These are phyloP conservation scores for Radopholus similis DNA, from an alignment of 1,140 invertebrate species.

Conservation along the genomic window DNA sequence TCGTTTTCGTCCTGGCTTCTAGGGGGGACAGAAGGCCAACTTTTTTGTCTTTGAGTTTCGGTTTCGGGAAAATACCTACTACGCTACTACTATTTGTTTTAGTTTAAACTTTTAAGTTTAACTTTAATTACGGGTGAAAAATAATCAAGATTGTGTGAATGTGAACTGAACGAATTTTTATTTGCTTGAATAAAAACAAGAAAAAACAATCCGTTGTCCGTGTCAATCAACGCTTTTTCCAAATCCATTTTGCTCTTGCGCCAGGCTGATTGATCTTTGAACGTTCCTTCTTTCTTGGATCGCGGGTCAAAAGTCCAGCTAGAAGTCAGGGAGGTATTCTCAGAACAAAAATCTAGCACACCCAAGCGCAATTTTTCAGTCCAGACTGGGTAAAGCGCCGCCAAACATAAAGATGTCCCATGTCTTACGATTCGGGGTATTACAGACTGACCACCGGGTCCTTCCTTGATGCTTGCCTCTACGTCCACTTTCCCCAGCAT, in stretches of 20 bases:
- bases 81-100: too few species aligned
- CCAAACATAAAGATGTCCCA: conserved; percentile 40
- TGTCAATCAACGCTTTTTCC: conserved; percentile 65
- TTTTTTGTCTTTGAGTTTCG: too few species aligned
- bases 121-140: too few species aligned
- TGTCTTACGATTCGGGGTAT: conserved; percentile 48
- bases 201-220: too few species aligned
- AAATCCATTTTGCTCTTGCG: conserved; percentile 84
- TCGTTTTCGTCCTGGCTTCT: too few species aligned
- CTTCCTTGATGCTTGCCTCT: conserved; percentile 27
- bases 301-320: conserved; percentile 82
- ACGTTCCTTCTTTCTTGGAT: conserved; percentile 75
- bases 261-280: conserved; percentile 72
- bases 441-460: conserved; percentile 38
- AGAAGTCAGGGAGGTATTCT: conserved; percentile 48
- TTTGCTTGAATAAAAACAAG: too few species aligned
- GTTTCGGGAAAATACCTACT: too few species aligned
- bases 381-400: conserved; percentile 49
- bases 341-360: conserved; percentile 22
- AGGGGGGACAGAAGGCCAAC: too few species aligned
- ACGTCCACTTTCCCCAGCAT: conserved; percentile 48
- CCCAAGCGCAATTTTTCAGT: conserved; percentile 42
- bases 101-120: too few species aligned
- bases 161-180: too few species aligned
- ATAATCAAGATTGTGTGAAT: too few species aligned